Conservation (phyloP, 2,797 vertebrate genomes). For the Oreortyx pictus region DNA sequence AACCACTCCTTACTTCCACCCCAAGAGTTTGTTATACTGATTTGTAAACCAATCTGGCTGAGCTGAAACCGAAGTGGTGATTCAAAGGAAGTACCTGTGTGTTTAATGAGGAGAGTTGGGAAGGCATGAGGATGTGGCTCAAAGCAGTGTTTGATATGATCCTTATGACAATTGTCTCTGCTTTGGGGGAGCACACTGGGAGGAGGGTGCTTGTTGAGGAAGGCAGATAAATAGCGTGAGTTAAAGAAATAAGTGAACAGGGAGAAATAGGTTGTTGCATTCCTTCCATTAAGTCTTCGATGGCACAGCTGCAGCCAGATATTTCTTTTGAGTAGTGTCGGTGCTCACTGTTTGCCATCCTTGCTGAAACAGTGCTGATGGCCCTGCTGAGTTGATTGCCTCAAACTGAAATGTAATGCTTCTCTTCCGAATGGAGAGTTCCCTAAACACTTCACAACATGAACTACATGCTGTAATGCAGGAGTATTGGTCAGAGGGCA, state of each 20-base stretch:
- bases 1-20: not conserved
- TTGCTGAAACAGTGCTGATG: not conserved
- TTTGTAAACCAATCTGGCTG: not conserved
- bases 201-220: not conserved
- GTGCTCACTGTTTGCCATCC: not conserved
- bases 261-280: not conserved
- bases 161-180: not conserved
- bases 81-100: not conserved
- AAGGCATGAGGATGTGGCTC: not conserved
- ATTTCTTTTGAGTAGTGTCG: not conserved
- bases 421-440: not conserved
- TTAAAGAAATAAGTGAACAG: not conserved
- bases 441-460: not conserved
- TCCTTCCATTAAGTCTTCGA: not conserved
- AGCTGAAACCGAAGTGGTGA: not conserved
- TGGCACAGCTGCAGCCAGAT: not conserved
- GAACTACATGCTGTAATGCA: not conserved
- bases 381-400: not conserved
- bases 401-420: conserved; percentile 9
- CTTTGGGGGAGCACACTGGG: not conserved
- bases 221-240: not conserved
- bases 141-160: not conserved
- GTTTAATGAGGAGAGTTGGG: not conserved
- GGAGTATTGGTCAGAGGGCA: not conserved
- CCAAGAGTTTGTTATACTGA: not conserved